phyloP scores from a whole-genome alignment of 2,888 invertebrate species.

The Eristalis pertinax region DNA sequence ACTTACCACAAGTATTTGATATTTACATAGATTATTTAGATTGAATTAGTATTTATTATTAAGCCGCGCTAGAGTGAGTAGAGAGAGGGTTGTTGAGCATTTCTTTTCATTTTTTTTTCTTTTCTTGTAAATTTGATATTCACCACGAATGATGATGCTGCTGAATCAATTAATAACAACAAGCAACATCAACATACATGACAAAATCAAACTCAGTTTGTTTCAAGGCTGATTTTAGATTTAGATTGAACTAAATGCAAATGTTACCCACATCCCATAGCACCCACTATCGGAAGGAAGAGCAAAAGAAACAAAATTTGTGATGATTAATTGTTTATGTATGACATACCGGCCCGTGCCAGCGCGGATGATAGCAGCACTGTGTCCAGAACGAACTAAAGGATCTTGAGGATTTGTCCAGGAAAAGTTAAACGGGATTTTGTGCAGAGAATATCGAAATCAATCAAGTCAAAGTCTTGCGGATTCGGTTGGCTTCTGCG shows the following conservation, averaged over 20 bases:
- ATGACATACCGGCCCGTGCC: not conserved
- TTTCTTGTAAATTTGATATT: slow-evolving; percentile 17
- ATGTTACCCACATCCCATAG: slow-evolving; percentile 68
- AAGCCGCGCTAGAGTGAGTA: not conserved
- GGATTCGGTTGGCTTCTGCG: too few relatives aligned
- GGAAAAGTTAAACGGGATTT: too few relatives aligned
- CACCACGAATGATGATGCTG: slow-evolving; percentile 6
- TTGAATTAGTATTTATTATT: slow-evolving; percentile 6
- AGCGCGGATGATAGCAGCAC: not conserved
- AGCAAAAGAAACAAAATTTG: slow-evolving; percentile 50
- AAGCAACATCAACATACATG: not conserved
- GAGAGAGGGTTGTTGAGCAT: not conserved
- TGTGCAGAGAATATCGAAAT: too few relatives aligned
- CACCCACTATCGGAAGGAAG: slow-evolving; percentile 63
- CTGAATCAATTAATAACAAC: not conserved
- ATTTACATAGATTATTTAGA: not conserved
- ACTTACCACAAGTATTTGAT: not conserved
- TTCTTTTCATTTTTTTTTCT: slow-evolving; percentile 5
- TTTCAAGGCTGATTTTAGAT: not conserved
- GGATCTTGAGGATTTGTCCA: too few relatives aligned
- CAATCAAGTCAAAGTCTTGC: too few relatives aligned
- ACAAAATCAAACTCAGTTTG: slow-evolving; percentile 31
- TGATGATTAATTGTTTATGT: slow-evolving; percentile 23
- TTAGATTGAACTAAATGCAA: slow-evolving; percentile 33
- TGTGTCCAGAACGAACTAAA: not conserved